phyloP scores from a whole-genome alignment of 2,888 invertebrate species.

The Adineta ricciae region DNA sequence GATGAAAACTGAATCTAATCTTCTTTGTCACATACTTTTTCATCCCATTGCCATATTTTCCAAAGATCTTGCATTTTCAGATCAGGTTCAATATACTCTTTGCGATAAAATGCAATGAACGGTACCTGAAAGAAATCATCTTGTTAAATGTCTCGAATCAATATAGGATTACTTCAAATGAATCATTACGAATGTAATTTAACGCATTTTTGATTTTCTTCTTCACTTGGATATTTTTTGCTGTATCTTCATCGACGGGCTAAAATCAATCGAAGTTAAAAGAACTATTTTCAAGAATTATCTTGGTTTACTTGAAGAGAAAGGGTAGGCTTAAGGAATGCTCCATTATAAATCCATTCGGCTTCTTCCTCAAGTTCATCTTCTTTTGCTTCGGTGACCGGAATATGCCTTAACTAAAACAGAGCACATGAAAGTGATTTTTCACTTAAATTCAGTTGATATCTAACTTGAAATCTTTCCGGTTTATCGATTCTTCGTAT shows the following conservation, averaged over 20 bases:
- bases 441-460: too few relatives aligned
- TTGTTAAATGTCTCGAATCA: neutral
- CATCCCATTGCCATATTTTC: conserved; percentile 91
- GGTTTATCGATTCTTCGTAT: conserved; percentile 54
- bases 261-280: neutral
- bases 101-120: conserved; percentile 93
- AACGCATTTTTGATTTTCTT: conserved; percentile 78
- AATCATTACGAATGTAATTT: conserved; percentile 87
- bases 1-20: too few relatives aligned
- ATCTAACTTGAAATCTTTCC: conserved; percentile 52
- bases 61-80: conserved; percentile 86
- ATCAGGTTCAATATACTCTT: conserved; percentile 90
- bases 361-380: conserved; percentile 81
- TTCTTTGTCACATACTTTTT: conserved; percentile 57
- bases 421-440: neutral
- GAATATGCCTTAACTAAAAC: conserved; percentile 63
- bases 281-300: neutral
- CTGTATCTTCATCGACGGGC: neutral
- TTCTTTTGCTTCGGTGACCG: conserved; percentile 61
- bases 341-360: conserved; percentile 90
- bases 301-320: conserved; percentile 61
- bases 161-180: conserved; percentile 59
- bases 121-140: conserved; percentile 60
- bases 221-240: conserved; percentile 35
- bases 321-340: conserved; percentile 71